Evolutionary conservation across 2,113 vertebrate genomes (phyloP).

Genomic region (Notarius lentiginosus): DNA sequence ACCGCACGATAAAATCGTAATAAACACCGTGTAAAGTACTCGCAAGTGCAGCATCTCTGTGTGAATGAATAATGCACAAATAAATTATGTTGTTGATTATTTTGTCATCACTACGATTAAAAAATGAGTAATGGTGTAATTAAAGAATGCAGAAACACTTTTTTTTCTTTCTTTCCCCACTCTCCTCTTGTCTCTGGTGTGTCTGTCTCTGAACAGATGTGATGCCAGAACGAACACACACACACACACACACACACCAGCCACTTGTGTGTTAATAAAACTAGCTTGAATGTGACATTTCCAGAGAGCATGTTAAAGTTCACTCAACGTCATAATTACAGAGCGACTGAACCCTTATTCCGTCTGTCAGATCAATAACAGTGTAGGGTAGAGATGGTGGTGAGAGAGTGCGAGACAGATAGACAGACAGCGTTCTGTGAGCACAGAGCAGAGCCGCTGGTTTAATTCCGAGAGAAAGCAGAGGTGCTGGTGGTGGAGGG

Average conservation of each 20-base stretch:
- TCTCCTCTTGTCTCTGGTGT: neutral
- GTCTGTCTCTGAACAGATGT: neutral
- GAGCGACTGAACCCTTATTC: conserved; percentile 44
- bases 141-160: neutral
- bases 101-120: neutral
- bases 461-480: neutral
- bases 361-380: conserved; percentile 49
- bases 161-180: too few relatives aligned
- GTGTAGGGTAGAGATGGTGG: conserved; percentile 21
- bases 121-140: neutral
- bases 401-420: conserved; percentile 22
- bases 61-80: neutral
- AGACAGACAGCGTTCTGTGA: conserved; percentile 11
- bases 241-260: neutral
- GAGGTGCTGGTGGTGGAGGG: neutral
- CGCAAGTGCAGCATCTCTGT: neutral
- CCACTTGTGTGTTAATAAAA: conserved; percentile 22
- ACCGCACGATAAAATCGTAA: neutral
- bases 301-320: conserved; percentile 45
- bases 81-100: neutral
- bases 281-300: conserved; percentile 47
- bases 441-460: neutral
- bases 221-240: neutral
- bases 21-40: neutral
- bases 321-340: conserved; percentile 53